Evolutionary conservation across 2,113 vertebrate genomes (phyloP).

Genomic region (Catharus fuscescens): DNA sequence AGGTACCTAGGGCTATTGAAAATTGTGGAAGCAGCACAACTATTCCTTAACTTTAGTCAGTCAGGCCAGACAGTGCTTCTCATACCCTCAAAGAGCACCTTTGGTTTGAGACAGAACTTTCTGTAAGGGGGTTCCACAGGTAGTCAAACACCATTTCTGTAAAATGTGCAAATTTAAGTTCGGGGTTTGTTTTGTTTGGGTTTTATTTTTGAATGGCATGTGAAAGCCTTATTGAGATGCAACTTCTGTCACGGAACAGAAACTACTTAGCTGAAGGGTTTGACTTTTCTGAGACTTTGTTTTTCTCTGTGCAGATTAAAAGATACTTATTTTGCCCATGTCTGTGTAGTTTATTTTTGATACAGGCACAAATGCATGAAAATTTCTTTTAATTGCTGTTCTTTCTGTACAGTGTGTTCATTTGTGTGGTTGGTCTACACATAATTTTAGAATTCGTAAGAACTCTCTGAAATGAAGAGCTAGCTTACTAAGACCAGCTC

Average conservation of each 20-base stretch:
- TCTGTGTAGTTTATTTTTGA: neutral
- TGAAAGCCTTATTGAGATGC: neutral
- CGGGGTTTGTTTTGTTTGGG: neutral
- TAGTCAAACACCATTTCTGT: neutral
- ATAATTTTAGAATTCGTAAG: conserved; percentile 48
- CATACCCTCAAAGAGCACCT: neutral
- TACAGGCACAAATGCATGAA: neutral
- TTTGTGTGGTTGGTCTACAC: neutral
- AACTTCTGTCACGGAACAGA: neutral
- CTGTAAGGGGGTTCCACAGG: neutral
- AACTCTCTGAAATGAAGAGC: neutral
- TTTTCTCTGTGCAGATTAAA: neutral
- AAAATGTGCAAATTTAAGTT: neutral
- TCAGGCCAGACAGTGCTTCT: neutral
- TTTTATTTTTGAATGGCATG: neutral
- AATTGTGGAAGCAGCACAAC: neutral
- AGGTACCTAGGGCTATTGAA: neutral
- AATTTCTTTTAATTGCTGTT: neutral
- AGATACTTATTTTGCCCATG: neutral
- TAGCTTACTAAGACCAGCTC: neutral
- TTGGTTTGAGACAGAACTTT: neutral
- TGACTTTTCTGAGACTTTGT: neutral
- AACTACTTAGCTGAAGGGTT: neutral
- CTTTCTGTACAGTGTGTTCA: neutral
- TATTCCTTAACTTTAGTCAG: neutral